These are phyloP conservation scores for Gallinago undulata DNA, from an alignment of 2,113 vertebrate genomes.

Conservation along the genomic window DNA sequence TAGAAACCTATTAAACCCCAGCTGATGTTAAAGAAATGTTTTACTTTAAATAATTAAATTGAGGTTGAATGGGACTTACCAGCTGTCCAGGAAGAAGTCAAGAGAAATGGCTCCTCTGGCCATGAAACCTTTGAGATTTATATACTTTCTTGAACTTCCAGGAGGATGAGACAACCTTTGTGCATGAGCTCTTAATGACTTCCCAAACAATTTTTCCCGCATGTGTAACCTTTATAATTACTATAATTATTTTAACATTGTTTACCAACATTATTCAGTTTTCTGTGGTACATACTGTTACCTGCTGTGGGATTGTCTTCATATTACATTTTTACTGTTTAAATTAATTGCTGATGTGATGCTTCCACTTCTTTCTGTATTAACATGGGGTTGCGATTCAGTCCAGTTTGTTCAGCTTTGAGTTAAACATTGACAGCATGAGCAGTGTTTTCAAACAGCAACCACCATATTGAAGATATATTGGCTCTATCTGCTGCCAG, in stretches of 20 bases:
- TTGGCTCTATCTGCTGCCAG: neutral
- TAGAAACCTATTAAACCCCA: neutral
- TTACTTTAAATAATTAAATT: neutral
- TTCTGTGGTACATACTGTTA: neutral
- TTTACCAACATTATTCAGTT: neutral
- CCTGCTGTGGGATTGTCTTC: neutral
- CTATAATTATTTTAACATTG: neutral
- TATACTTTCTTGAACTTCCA: neutral
- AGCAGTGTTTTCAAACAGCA: neutral
- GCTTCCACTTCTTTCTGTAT: neutral
- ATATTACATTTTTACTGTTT: neutral
- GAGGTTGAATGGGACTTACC: conserved; percentile 3
- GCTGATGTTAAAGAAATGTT: rapidly evolving
- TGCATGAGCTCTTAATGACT: neutral
- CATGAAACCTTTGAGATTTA: conserved; percentile 14
- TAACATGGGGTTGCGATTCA: rapidly evolving
- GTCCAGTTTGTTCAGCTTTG: neutral
- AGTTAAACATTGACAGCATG: neutral
- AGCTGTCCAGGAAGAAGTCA: neutral
- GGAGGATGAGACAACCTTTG: conserved; percentile 5
- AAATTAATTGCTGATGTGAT: neutral
- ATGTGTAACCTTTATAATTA: conserved; percentile 29
- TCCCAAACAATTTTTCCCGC: conserved; percentile 12
- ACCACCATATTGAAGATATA: rapidly evolving
- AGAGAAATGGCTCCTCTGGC: neutral